Conservation (phyloP, 2,888 invertebrate species). For the Germaria angustata region DNA sequence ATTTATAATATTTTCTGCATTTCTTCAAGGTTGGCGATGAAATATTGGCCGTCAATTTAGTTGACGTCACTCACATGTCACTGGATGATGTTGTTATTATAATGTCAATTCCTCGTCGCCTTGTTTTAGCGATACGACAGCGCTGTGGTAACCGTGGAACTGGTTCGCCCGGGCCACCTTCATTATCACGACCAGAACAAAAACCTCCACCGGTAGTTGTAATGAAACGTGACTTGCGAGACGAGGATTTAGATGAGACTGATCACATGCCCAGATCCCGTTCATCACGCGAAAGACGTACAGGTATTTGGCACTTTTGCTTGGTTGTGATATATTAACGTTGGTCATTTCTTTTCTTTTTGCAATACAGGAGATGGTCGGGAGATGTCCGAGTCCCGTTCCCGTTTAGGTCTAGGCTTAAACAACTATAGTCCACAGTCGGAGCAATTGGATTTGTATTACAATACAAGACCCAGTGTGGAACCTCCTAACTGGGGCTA, state of each 20-base stretch:
- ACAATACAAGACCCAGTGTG: conserved; percentile 87
- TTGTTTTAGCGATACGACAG: conserved; percentile 95
- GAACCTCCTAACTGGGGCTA: conserved; percentile 81
- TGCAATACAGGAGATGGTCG: conserved; percentile 85
- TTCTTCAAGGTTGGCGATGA: conserved; percentile 93
- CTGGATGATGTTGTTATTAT: conserved; percentile 99
- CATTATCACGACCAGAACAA: conserved; percentile 86
- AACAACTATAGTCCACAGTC: conserved; percentile 84
- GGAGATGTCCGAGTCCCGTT: conserved; percentile 88
- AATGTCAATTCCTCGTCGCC: conserved; percentile 98
- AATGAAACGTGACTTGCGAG: conserved; percentile 91
- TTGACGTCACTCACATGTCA: conserved; percentile 98
- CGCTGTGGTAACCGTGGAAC: conserved; percentile 84
- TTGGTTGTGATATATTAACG: conserved; percentile 75
- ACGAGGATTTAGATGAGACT: conserved; percentile 87
- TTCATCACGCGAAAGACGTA: conserved; percentile 81
- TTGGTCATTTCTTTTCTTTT: conserved; percentile 62
- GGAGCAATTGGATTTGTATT: conserved; percentile 89
- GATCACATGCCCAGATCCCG: conserved; percentile 81
- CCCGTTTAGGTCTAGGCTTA: conserved; percentile 86
- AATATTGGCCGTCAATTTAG: conserved; percentile 98
- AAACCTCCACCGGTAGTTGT: conserved; percentile 96
- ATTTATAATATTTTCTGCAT: neutral
- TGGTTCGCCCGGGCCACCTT: conserved; percentile 79
- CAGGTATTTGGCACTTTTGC: conserved; percentile 78